Conservation (phyloP, 2,797 vertebrate genomes). For the Bradypodion pumilum region DNA sequence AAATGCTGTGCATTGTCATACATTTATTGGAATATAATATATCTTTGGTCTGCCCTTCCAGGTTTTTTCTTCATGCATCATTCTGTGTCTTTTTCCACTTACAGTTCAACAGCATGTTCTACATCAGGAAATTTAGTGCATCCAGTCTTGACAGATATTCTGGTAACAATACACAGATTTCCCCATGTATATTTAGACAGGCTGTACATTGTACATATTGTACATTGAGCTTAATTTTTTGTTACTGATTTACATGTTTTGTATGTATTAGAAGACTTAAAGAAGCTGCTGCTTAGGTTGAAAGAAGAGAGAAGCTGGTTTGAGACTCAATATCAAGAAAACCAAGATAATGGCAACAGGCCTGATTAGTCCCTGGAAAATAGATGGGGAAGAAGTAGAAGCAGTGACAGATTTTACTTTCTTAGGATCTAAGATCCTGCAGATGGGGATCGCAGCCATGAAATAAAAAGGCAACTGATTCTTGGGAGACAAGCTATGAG, state of each 20-base stretch:
- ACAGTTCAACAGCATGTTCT: not conserved
- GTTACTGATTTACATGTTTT: not conserved
- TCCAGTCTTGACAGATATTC: not conserved
- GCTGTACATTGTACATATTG: not conserved
- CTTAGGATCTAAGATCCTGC: no score
- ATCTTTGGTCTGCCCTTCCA: not conserved
- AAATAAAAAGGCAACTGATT: no score
- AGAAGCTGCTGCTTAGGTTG: no score
- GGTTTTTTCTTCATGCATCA: not conserved
- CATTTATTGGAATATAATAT: not conserved
- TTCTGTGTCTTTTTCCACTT: constrained; percentile 23
- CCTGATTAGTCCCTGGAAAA: no score
- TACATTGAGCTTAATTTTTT: not conserved
- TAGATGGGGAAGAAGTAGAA: no score
- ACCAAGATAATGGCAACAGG: no score
- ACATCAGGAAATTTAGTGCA: not conserved
- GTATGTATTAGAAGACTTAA: not conserved
- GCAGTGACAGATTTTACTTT: no score
- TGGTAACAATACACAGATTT: not conserved
- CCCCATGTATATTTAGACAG: not conserved
- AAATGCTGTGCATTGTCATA: not conserved
- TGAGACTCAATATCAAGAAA: no score
- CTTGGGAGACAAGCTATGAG: no score
- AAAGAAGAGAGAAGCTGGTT: no score
- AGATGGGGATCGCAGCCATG: no score